Conservation (phyloP, 2,113 vertebrate species). For the Myotis davidii region DNA sequence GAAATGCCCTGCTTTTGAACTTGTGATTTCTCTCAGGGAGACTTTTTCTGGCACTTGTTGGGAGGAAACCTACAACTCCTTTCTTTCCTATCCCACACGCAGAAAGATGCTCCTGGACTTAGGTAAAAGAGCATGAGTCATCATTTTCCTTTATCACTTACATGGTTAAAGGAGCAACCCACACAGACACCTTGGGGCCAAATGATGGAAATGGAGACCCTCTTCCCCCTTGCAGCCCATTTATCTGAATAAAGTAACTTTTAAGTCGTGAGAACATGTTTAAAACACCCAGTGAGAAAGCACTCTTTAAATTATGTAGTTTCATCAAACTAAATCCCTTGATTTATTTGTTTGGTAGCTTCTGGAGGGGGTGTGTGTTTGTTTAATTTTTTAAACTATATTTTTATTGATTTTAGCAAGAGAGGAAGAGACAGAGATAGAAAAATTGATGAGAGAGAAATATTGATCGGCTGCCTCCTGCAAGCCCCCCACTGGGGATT, state of each 20-base stretch:
- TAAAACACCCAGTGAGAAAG: background rate
- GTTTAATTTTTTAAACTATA: no score
- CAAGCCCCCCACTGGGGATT: no score
- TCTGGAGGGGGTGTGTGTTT: background rate
- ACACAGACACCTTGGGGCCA: background rate
- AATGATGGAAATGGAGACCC: background rate
- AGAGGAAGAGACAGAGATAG: no score
- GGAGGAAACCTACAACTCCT: background rate
- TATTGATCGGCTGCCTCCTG: no score
- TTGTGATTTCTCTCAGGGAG: background rate
- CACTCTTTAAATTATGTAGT: background rate
- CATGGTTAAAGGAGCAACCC: background rate
- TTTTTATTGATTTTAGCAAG: no score
- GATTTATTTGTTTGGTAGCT: background rate
- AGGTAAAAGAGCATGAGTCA: background rate
- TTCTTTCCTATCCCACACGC: background rate
- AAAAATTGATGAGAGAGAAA: no score
- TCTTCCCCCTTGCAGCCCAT: background rate
- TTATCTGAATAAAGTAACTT: background rate
- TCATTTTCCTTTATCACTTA: slow-evolving; percentile 8
- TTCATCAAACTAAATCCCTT: background rate
- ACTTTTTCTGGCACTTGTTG: background rate
- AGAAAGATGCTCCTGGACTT: background rate
- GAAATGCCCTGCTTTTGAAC: background rate
- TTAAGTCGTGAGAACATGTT: background rate